phyloP scores from a whole-genome alignment of 2,113 vertebrate species.

The Piprites chloris region DNA sequence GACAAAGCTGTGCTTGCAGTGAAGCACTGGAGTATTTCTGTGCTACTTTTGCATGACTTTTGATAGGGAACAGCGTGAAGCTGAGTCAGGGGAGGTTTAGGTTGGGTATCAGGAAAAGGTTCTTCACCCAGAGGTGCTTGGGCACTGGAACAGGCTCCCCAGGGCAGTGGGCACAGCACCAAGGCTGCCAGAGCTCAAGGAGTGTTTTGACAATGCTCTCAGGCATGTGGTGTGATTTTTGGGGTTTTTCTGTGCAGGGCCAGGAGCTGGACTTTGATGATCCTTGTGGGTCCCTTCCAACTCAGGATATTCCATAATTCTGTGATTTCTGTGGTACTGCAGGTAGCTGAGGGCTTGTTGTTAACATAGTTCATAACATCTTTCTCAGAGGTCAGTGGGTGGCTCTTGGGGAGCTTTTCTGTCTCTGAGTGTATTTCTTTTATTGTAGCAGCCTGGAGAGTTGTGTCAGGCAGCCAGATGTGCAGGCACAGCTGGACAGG shows the following conservation, averaged over 20 bases:
- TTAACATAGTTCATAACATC: fast-evolving
- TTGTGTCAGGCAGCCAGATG: background rate
- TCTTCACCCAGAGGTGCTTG: no score
- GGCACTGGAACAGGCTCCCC: no score
- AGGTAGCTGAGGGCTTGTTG: background rate
- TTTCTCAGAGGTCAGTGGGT: background rate
- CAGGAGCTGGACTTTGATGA: no score
- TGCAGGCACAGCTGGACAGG: background rate
- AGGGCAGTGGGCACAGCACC: no score
- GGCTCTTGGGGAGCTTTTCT: background rate
- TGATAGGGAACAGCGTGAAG: fast-evolving
- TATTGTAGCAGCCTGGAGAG: background rate
- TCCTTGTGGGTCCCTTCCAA: background rate
- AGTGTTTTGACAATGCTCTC: no score
- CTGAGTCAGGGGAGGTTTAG: no score
- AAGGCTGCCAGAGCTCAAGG: no score
- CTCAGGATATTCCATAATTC: background rate
- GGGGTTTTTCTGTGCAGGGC: no score
- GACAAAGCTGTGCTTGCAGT: background rate
- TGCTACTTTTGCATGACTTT: background rate
- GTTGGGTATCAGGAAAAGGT: no score
- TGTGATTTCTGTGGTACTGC: background rate
- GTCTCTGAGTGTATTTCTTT: background rate
- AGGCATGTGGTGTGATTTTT: no score
- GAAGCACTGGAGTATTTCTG: background rate